Base-by-base conservation (phyloP, 2,113 vertebrate genomes). In the Seriola aureovittata region DNA sequence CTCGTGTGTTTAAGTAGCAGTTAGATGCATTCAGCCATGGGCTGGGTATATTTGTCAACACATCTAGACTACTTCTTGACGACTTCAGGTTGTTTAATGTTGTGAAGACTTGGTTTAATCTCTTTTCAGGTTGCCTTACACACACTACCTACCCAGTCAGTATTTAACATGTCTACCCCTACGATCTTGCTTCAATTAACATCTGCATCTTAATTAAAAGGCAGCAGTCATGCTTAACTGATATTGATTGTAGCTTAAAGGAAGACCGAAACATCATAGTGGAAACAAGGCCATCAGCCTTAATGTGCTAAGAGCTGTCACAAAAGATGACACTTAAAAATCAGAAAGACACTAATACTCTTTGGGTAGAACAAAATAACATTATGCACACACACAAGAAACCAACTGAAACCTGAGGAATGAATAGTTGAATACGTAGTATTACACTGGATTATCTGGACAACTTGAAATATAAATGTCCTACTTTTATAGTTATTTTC, bases 231-330 rank as follows among this genome's bases (percentile, higher is more conserved):
- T 92, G 91, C 86, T 94, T 93, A 92, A 91, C 89, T 81, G 82
- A 88, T 91, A 93, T 94, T 93, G 94, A 94, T 94, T 93, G 90
- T 90, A 85, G 88, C 90, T 94, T 90, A 92, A 88, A 93, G 86
- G 85, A 91, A 91, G 84, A 90, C 60, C 8, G 48, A 90, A 83
- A 84, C 88, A 87, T 93, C 87, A 89, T 89, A 88, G 89, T 84
- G 79, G 84, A 94, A 94, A 89, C 81, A 76, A 88, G 84, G 57
- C 80, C 67, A 60, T 87, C 66, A 75, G 50, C 72, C 48, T 82
- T 36, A 17, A 69, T 68, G 73, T 86, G 78, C 40, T 69, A 87
- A 67, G 42, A 84, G 46, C 58, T 71, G 13, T 72, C 14, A 69
- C 5, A 46, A 63, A 82, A 79, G 71, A 85, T 76, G 62, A 65